Evolutionary conservation across 2,888 invertebrate genomes (phyloP), one percentile per base, ranked within the genome.

Genomic region (Glyphotaelius pellucidus): DNA sequence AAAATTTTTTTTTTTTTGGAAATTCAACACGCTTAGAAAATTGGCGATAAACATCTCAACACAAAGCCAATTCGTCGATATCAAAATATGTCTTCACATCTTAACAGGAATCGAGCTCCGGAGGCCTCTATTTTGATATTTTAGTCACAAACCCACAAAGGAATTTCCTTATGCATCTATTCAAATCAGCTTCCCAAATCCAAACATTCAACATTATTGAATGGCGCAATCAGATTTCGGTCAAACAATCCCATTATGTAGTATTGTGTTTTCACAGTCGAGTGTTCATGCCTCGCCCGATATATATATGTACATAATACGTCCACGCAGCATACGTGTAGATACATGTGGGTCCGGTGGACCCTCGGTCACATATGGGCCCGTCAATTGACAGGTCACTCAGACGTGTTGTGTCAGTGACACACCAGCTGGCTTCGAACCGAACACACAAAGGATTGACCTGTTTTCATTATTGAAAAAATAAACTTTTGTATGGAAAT

Each of bases 221-320:
- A 83, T 15, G 83, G 83, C 83, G 83, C 32, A 31, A 19, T 83
- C 32, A 12, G 32, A 83, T 31, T 83, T 35, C 83, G 19, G 32
- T 35, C 19, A 83, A 83, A 83, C 83, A 32, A 31, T 83, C 32
- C 83, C 35, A 83, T 32, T 83, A 83, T 31, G 35, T 83, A 32
- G 19, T 31, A 35, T 31, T 30, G 52, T 67, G 52, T 67, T 67
- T 67, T 67, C 52, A 67, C 83, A 32, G 83, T 83, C 3, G 35
- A 83, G 83, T 83, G 14, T 31, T 83, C 35, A 9, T 81, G 32
- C 83, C 25, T 67, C 52, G 5, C 52, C 19, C 52, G 42, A 12
- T 38, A 38, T 11, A 38, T 11, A 38, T 1, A 38, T 38, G 5
- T 52, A 19, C 19, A 19, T 52, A 52, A 52, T 19, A 52, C 52